Conservation (phyloP, 2,888 invertebrate species). For the Graphium colonna region DNA sequence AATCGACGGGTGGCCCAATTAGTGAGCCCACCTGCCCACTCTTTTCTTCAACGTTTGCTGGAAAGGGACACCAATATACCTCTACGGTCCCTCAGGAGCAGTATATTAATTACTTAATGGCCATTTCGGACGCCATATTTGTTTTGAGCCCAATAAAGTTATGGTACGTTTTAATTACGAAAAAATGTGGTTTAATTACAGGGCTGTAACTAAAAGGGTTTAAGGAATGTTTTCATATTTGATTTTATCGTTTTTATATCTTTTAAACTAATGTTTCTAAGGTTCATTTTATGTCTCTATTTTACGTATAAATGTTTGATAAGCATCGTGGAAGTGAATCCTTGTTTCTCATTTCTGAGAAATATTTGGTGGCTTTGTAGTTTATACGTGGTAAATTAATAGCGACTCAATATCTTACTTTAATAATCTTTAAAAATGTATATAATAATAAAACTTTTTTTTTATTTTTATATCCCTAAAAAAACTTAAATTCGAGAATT, state of each 20-base stretch:
- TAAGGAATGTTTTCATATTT: background rate
- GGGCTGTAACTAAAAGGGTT: background rate
- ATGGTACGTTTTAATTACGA: conserved; percentile 5
- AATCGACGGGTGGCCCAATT: conserved; percentile 56
- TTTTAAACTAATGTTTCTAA: background rate
- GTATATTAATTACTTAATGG: conserved; percentile 42
- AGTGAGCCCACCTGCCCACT: conserved; percentile 35
- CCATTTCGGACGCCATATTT: conserved; percentile 40
- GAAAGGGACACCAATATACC: conserved; percentile 29
- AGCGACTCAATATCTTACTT: too few relatives aligned
- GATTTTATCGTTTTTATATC: background rate
- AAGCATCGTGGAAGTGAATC: too few relatives aligned
- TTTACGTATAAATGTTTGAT: too few relatives aligned
- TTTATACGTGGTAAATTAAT: too few relatives aligned
- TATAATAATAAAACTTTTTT: too few relatives aligned
- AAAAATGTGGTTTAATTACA: conserved; percentile 1
- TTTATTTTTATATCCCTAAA: too few relatives aligned
- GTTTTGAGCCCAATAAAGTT: conserved; percentile 28
- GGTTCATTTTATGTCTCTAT: too few relatives aligned
- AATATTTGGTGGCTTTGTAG: too few relatives aligned
- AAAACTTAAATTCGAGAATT: too few relatives aligned
- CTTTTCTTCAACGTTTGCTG: conserved; percentile 22
- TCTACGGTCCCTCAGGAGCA: conserved; percentile 31
- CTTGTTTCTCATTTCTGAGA: too few relatives aligned
- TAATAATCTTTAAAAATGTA: too few relatives aligned